Base-by-base conservation (phyloP, 1,140 invertebrate genomes). In the Drosophila aff. region DNA sequence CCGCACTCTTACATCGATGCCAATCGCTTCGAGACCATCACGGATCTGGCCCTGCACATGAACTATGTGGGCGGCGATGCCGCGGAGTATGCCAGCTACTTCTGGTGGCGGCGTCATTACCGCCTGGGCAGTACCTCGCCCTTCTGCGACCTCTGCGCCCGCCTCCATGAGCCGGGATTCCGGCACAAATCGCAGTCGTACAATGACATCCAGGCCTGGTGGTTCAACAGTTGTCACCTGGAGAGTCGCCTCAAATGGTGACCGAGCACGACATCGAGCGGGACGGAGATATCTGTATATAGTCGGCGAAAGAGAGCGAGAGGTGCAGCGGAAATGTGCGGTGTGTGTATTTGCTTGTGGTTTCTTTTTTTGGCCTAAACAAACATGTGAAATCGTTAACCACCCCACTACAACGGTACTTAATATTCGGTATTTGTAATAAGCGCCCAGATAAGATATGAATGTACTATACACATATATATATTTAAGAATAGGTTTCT, bases 1-100 rank as follows among this genome's bases (percentile, higher is more conserved):
- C 93, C 94, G 0, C 85, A 94, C 41, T 96, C 95, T 0, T 96
- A 94, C 78, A 95, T 96, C 49, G 93, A 96, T 83, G 94, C 94
- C 0, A 86, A 93, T n/a, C 93, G 94, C 50, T 95, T 95, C 67
- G 74, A 93, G 6, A 92, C 86, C 7, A 93, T 94, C 0, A 78
- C 93, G 63, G 79, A 94, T 3, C 82, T 96, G 59, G 95, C 94
- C 0, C 28, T 92, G 0, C 94, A 95, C 75, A 76, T 96, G 46
- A 85, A 90, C 11, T 79, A 80, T 40, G 79, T 96, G 33, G 94
- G 93, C 8, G 69, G 76, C 3, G 82, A 94, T 81, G 72, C 80
- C 2, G 44, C 63, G 0, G 89, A 93, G 41, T 95, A 95, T 78
- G 78, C 91, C 31, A 92, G 93, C 50, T 95, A 94, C 71, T 94